These are phyloP conservation scores for Euwallacea fornicatus DNA, from an alignment of 1,140 invertebrate genomes.

Conservation along the genomic window DNA sequence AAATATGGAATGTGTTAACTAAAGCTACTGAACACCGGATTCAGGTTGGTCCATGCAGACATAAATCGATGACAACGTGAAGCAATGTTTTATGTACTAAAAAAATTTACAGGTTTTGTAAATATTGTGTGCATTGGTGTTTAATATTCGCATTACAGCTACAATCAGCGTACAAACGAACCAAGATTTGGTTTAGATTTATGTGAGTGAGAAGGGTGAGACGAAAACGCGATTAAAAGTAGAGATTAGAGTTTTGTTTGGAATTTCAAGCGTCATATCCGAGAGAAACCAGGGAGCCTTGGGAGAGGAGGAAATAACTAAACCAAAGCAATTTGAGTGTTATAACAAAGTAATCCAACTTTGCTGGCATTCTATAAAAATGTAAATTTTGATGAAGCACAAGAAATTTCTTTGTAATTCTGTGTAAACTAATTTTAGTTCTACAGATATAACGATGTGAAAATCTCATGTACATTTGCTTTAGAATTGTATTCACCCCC, in stretches of 20 bases:
- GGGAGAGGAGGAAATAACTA: slow-evolving; percentile 3
- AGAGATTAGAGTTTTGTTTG: not conserved
- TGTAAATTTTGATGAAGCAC: slow-evolving; percentile 1
- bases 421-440: not conserved
- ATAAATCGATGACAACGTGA: slow-evolving; percentile 9
- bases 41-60: slow-evolving; percentile 24
- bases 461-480: too few species aligned
- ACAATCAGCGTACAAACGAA: not conserved
- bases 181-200: not conserved
- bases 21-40: slow-evolving; percentile 20
- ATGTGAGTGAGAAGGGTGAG: not conserved
- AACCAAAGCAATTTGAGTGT: not conserved
- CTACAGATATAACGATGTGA: too few species aligned
- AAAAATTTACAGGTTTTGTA: slow-evolving; percentile 22
- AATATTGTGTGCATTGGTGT: slow-evolving; percentile 12
- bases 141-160: slow-evolving; percentile 16
- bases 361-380: slow-evolving; percentile 7
- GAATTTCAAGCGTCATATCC: not conserved
- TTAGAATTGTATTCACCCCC: too few species aligned
- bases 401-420: not conserved
- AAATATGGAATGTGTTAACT: slow-evolving; percentile 21
- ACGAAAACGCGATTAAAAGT: not conserved
- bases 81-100: slow-evolving; percentile 21
- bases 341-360: slow-evolving; percentile 12
- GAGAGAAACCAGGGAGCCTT: not conserved